Base-by-base conservation (phyloP, 2,113 vertebrate genomes). In the Hepsetus odoe region DNA sequence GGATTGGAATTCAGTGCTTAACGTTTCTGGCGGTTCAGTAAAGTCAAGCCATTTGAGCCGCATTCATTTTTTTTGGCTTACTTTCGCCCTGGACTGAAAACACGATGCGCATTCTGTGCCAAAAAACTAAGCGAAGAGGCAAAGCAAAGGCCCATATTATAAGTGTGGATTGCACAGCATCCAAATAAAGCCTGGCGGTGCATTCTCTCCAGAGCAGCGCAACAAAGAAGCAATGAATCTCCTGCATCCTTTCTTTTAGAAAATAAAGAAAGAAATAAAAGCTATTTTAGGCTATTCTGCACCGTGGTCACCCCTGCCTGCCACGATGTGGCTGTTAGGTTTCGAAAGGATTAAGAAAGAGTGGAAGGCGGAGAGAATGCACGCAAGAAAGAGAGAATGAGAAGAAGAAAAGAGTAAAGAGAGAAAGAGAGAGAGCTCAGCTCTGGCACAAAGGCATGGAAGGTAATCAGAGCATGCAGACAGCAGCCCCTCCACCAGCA, bases 401-500 rank as follows among this genome's bases (percentile, higher is more conserved):
- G 35, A 16, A 14, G 22, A 68, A 28, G 24, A 16, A 40, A 35
- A 26, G 3, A 80, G 81, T 59, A 79, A 67, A 83, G 71, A 72
- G 69, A 72, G 82, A 80, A 51, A 83, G 61, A 49, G 64, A 82
- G 77, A 87, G 81, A 78, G 77, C 83, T 82, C 81, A 84, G 82
- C 72, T 86, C 62, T 67, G 76, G 83, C 85, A 88, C 86, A 85
- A 81, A 84, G 84, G 74, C 89, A 69, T 86, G 66, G 79, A 76
- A 79, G 58, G 51, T 85, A 80, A 51, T 80, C 72, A 79, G 44
- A 73, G 81, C 92, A 92, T 93, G 93, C 92, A 92, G 83, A 85
- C 75, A 77, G 80, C 67, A 88, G 61, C 85, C 80, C 84, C 85
- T 86, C 68, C 83, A 84, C 55, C 69, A 46, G 66, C 35, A 42